Evolutionary conservation across 2,797 vertebrate species (phyloP).

Genomic region (Oreochromis mossambicus): DNA sequence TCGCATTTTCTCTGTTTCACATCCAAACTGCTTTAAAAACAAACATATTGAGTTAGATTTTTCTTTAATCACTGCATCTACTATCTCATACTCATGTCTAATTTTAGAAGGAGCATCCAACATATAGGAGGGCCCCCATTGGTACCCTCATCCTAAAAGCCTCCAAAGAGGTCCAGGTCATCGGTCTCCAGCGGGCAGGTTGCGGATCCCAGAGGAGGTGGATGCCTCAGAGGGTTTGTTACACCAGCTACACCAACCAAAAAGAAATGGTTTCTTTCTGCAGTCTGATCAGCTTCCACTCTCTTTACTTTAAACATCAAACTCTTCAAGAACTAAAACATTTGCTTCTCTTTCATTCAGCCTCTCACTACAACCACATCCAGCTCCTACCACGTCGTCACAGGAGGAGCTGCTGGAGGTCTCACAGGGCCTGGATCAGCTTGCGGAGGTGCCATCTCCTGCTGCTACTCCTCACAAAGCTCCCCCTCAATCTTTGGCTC

Average conservation of each 20-base stretch:
- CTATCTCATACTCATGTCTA: neutral
- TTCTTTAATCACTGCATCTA: neutral
- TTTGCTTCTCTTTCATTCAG: neutral
- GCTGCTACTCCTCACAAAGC: neutral
- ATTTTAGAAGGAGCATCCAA: neutral
- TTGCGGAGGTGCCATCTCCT: neutral
- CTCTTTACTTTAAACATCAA: neutral
- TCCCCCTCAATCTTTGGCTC: neutral
- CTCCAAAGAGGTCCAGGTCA: neutral
- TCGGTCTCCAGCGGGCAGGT: rapidly evolving
- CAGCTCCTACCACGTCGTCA: neutral
- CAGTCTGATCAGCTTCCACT: neutral
- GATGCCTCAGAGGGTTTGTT: neutral
- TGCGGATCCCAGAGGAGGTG: neutral
- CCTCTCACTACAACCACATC: neutral
- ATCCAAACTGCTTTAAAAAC: neutral
- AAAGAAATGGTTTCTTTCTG: neutral
- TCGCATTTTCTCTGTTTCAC: neutral
- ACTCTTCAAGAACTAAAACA: neutral
- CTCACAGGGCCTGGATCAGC: neutral
- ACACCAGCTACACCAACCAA: neutral
- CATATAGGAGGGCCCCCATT: neutral
- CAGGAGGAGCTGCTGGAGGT: neutral
- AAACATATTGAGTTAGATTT: neutral
- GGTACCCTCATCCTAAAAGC: neutral